These are phyloP conservation scores for Gnathonemus echidnorhynchus DNA, from an alignment of 2,113 vertebrate genomes.

Conservation along the genomic window DNA sequence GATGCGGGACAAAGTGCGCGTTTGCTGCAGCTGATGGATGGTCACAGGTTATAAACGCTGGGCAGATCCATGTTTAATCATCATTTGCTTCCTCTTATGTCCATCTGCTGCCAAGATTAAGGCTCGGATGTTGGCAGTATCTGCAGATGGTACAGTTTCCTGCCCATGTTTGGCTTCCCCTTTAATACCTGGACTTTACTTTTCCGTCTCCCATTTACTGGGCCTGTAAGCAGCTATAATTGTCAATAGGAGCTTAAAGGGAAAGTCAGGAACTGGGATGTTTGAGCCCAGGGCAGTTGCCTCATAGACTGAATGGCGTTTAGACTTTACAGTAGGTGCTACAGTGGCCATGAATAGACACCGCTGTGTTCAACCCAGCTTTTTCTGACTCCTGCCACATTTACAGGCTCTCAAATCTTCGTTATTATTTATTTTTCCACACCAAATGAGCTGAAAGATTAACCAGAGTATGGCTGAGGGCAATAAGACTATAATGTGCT, in stretches of 20 bases:
- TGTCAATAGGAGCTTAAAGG: neutral
- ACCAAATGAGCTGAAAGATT: neutral
- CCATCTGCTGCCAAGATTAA: neutral
- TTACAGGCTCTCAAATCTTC: neutral
- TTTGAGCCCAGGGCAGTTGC: neutral
- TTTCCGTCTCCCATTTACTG: neutral
- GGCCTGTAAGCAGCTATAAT: neutral
- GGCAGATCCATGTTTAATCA: neutral
- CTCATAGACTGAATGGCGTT: neutral
- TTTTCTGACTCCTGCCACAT: neutral
- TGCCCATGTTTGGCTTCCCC: neutral
- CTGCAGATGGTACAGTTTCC: neutral
- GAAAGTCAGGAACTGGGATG: neutral
- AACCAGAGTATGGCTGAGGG: neutral
- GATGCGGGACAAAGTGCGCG: neutral
- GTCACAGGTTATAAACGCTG: neutral
- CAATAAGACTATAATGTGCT: neutral
- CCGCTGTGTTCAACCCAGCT: neutral
- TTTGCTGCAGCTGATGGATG: neutral
- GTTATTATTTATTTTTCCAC: neutral
- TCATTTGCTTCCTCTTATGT: neutral
- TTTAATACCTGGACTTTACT: neutral
- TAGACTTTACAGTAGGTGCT: neutral
- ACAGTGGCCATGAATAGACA: neutral
- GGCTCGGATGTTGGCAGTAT: neutral